Base-by-base conservation (phyloP, 2,797 vertebrate species). In the Sphenopsis melanotis region DNA sequence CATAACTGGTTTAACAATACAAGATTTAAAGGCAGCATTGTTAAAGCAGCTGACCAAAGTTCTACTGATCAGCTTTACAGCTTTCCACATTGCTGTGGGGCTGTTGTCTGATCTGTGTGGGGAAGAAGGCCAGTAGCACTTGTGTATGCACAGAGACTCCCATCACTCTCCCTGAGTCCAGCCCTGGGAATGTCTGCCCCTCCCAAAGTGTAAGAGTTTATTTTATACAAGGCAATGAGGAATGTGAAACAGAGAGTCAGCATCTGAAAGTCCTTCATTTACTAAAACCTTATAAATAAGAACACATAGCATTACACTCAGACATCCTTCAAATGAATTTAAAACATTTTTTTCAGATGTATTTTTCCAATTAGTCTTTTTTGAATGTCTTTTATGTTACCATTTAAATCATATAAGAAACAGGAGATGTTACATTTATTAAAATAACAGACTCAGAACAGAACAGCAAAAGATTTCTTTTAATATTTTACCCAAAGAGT, bases 341-440 rank as follows among this genome's bases (percentile, higher is more conserved):
- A 46, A 82, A 93, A 5, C 3, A 2, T 36, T 64, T 68, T 77
- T 93, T 95, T 57, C 37, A 84, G 68, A 29, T 7, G 4, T 37
- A 71, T 91, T 95, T 91, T 93, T 94, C 72, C 68, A 82, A 32
- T 71, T 86, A 76, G 21, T 57, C 34, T 77, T 92, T 83, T 82
- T 20, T 23, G 8, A 74, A 64, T 85, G 10, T 34, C 87, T 90
- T 90, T 56, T 66, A 60, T 84, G 27, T 37, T 93, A 68, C 10
- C 36, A 74, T 92, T 87, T 87, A 87, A 85, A 89, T 74, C 76
- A 49, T 53, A 23, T 76, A 83, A 37, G 53, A 95, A 92, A 77
- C 11, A 68, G 46, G 63, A 86, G 12, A 77, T 71, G 42, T 29
- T 75, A 24, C 36, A 55, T 68, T n/a, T 55, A 34, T 72, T 77